phyloP scores from a whole-genome alignment of 2,797 vertebrate genomes.

The Falco rusticolus region DNA sequence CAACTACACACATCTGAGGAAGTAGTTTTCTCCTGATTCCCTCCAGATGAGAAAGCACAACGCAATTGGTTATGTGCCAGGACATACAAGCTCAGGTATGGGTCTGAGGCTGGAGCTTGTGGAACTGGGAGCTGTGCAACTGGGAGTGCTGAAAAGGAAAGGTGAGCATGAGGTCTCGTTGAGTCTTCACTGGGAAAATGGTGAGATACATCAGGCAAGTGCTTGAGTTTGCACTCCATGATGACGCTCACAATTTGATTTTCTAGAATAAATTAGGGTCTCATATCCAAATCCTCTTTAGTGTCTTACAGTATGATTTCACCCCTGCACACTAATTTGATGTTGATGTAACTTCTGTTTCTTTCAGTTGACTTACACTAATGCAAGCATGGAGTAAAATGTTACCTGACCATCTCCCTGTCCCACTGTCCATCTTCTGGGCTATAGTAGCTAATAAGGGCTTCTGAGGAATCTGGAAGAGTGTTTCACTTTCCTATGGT shows the following conservation, averaged over 20 bases:
- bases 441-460: neutral
- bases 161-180: neutral
- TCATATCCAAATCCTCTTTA: neutral
- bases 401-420: no score
- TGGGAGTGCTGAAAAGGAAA: neutral
- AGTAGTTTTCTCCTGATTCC: neutral
- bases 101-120: neutral
- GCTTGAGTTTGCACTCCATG: neutral
- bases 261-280: neutral
- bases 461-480: neutral
- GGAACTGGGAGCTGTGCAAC: neutral
- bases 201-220: accelerated
- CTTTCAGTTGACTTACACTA: neutral
- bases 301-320: neutral
- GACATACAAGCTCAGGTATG: neutral
- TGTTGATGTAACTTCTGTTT: neutral
- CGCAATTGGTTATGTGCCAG: neutral
- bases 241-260: neutral
- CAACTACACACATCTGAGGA: neutral
- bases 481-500: neutral
- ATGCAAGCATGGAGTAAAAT: neutral
- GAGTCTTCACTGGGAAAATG: neutral
- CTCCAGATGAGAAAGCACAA: neutral
- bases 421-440: neutral
- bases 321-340: neutral